Evolutionary conservation across 1,140 invertebrate species (phyloP), one percentile per base, ranked within the genome.

Genomic region (Chelonus insularis): DNA sequence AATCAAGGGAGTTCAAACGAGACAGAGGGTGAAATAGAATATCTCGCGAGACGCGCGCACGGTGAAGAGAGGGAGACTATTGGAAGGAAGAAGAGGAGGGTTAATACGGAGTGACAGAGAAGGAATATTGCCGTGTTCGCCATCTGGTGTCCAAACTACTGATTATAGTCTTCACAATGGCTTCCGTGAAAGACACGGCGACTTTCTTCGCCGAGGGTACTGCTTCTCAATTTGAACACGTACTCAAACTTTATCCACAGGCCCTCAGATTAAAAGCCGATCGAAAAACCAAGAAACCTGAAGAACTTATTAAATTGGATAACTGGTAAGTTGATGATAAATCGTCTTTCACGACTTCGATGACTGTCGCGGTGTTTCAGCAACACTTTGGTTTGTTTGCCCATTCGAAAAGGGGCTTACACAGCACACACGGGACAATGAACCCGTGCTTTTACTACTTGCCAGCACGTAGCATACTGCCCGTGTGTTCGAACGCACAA

Each of bases 241-340:
- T 94, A 71, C 86, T 93, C 69, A 91, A 91, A 82, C 84, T 95
- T 70, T 95, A 95, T 82, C 91, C 92, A 63, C 88, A 94, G 83
- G 93, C 92, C 62, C 83, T 96, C 45, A 86, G 88, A 79, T 81
- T 94, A 66, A 95, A 95, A 82, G 92, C 93, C 52, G 90, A 93
- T 81, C 86, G 86, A 74, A 92, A 91, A 77, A 89, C 86, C 71
- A 95, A 95, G 85, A 95, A 93, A 83, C 92, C 93, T 47, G 93
- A 95, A 79, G 93, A 96, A 83, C 86, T 95, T 67, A 91, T 95
- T 80, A 94, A 94, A 83, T 84, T 95, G 79, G 94, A 96, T 83
- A 91, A 93, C 78, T 96, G 94, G 93, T 94, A 84, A 92, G 90
- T 91, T 18, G 4, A 8, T 4, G 6, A 32, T 36, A 55, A 39